Conservation (phyloP, 2,113 vertebrate species). For the Salvator merianae region DNA sequence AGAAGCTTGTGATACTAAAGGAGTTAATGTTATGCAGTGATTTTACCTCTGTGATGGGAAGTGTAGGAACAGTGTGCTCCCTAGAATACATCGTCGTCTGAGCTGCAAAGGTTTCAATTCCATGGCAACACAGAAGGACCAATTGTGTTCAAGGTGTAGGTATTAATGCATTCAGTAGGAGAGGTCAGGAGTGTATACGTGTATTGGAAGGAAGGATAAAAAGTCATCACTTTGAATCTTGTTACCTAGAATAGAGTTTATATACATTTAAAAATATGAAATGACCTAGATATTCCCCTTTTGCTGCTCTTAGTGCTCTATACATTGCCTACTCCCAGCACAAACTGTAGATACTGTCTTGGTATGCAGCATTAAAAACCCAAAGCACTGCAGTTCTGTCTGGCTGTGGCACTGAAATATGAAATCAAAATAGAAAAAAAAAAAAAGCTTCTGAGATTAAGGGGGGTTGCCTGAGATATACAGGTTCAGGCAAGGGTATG, state of each 20-base stretch:
- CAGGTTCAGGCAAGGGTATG: background rate
- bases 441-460: slow-evolving; percentile 31
- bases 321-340: slow-evolving; percentile 30
- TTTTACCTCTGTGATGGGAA: slow-evolving; percentile 67
- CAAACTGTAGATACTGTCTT: slow-evolving; percentile 28
- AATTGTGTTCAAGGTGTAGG: slow-evolving; percentile 60
- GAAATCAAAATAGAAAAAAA: slow-evolving; percentile 35
- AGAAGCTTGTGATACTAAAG: slow-evolving; percentile 55
- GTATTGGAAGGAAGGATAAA: slow-evolving; percentile 2
- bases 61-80: slow-evolving; percentile 63
- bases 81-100: slow-evolving; percentile 51
- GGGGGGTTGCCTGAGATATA: slow-evolving; percentile 37
- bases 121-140: slow-evolving; percentile 72
- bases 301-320: slow-evolving; percentile 14
- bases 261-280: slow-evolving; percentile 52
- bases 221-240: slow-evolving; percentile 33
- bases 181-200: slow-evolving; percentile 24
- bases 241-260: slow-evolving; percentile 46
- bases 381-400: background rate
- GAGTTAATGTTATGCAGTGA: slow-evolving; percentile 66
- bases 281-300: background rate
- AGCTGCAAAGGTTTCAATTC: slow-evolving; percentile 69
- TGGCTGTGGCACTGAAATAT: slow-evolving; percentile 23
- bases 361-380: background rate
- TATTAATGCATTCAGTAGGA: slow-evolving; percentile 63